These are phyloP conservation scores for Eulithis prunata DNA, from an alignment of 2,888 invertebrate genomes.

Conservation along the genomic window DNA sequence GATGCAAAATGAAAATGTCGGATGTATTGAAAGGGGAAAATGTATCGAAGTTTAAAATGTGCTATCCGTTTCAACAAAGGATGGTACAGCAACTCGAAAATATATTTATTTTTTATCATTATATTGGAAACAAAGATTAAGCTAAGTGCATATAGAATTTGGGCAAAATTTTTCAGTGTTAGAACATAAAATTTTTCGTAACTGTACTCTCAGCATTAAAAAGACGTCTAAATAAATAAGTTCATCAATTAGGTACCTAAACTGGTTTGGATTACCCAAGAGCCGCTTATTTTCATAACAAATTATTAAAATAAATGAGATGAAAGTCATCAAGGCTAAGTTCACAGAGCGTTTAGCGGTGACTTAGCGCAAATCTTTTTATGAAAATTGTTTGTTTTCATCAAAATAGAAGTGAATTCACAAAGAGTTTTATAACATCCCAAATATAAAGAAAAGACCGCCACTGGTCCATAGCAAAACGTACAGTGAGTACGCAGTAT, in stretches of 20 bases:
- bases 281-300: slow-evolving; percentile 5
- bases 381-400: background rate
- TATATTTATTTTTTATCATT: too few relatives aligned
- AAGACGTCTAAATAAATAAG: background rate
- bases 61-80: too few relatives aligned
- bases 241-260: background rate
- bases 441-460: too few relatives aligned
- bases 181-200: too few relatives aligned
- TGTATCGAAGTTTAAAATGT: slow-evolving; percentile 6
- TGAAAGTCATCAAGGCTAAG: background rate
- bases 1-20: slow-evolving; percentile 26
- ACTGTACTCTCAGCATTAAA: background rate
- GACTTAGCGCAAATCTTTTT: background rate
- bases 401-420: too few relatives aligned
- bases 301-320: slow-evolving; percentile 5
- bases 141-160: too few relatives aligned
- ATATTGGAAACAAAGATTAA: too few relatives aligned
- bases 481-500: too few relatives aligned
- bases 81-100: too few relatives aligned
- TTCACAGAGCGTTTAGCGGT: background rate
- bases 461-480: too few relatives aligned
- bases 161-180: too few relatives aligned
- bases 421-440: too few relatives aligned
- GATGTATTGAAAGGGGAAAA: slow-evolving; percentile 12
- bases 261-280: background rate